Conservation (phyloP, 1,140 invertebrate species). For the Lysiphlebus fabarum region DNA sequence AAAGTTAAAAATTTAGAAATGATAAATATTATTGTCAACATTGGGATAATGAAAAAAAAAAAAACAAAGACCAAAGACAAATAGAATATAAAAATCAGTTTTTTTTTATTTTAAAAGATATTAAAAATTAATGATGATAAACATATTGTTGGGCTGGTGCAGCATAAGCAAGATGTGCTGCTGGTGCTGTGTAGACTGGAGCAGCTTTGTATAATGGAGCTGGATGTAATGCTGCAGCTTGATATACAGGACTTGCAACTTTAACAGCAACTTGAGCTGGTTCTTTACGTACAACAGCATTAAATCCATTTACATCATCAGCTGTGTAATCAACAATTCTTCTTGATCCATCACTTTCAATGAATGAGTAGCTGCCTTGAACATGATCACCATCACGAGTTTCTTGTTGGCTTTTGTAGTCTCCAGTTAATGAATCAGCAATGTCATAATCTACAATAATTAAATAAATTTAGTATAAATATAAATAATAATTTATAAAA, state of each 20-base stretch:
- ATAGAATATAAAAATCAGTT: too few relatives aligned
- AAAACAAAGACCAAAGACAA: too few relatives aligned
- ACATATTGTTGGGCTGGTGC: not conserved
- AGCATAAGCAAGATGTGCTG: not conserved
- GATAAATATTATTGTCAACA: too few relatives aligned
- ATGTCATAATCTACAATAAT: slow-evolving; percentile 22
- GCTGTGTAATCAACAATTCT: slow-evolving; percentile 26
- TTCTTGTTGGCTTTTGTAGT: slow-evolving; percentile 24
- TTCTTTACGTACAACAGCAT: slow-evolving; percentile 19
- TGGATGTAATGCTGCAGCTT: slow-evolving; percentile 12
- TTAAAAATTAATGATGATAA: too few relatives aligned
- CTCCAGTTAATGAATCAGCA: slow-evolving; percentile 40
- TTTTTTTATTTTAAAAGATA: too few relatives aligned
- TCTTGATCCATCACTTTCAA: slow-evolving; percentile 21
- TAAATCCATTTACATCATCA: slow-evolving; percentile 21
- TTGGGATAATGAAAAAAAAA: too few relatives aligned
- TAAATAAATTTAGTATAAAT: too few relatives aligned
- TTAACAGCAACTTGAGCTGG: slow-evolving; percentile 10
- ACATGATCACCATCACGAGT: slow-evolving; percentile 24
- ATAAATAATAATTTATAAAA: too few relatives aligned
- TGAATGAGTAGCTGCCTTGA: slow-evolving; percentile 22
- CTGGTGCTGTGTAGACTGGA: not conserved
- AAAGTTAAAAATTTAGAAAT: too few relatives aligned
- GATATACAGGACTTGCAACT: not conserved
- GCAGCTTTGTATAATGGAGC: not conserved